phyloP scores from a whole-genome alignment of 2,797 vertebrate species.

The Graptemys geographica region DNA sequence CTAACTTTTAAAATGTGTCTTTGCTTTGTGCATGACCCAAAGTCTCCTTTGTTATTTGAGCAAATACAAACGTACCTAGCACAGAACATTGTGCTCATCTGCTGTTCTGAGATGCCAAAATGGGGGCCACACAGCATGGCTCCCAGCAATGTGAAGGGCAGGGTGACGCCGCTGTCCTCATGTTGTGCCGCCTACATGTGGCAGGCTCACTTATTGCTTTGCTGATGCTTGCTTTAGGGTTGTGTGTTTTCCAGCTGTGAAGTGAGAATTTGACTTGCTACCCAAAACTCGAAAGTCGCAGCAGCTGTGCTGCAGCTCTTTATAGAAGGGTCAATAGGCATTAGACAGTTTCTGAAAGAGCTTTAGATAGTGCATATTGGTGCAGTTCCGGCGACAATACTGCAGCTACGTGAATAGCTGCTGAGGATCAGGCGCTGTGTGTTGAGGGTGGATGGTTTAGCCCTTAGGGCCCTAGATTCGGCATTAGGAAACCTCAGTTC shows the following conservation, averaged over 20 bases:
- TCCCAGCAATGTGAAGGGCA: not conserved
- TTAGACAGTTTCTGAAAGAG: not conserved
- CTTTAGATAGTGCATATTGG: accelerated
- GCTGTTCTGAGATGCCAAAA: not conserved
- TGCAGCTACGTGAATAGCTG: too few relatives aligned
- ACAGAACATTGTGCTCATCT: not conserved
- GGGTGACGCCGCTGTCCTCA: accelerated
- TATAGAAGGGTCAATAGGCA: not conserved
- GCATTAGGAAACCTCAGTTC: not conserved
- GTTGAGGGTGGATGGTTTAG: not conserved
- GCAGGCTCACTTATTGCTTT: accelerated
- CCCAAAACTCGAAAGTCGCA: not conserved
- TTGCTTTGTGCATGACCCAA: not conserved
- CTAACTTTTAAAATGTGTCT: accelerated
- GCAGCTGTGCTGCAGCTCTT: accelerated
- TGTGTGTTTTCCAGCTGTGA: not conserved
- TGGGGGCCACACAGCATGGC: accelerated
- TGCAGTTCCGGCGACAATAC: too few relatives aligned
- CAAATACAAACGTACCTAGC: not conserved
- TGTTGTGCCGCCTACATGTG: not conserved
- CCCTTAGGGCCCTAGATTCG: not conserved
- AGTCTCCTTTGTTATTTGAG: not conserved
- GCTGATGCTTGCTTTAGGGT: not conserved
- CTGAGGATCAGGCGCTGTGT: too few relatives aligned
- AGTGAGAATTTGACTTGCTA: not conserved